Base-by-base conservation (phyloP, 2,888 invertebrate genomes). In the Volucella bombylans region DNA sequence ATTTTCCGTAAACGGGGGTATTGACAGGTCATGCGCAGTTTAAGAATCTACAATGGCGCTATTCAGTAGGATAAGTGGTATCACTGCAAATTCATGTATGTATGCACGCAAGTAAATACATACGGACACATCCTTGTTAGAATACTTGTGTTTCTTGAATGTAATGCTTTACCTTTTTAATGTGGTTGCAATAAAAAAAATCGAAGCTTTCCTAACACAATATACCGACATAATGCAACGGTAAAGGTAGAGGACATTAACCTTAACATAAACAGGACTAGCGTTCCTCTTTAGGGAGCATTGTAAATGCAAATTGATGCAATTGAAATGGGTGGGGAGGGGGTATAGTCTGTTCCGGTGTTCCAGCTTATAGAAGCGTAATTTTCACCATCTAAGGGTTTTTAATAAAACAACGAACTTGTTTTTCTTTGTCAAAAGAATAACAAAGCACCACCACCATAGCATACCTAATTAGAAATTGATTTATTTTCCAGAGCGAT, bases 281-380 rank as follows among this genome's bases (percentile, higher is more conserved):
- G 31, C 6, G 0, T 6, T 6, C 6, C 31, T 31, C 31, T 4
- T 14, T 23, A 38, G 45, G 39, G 31, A 65, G 59, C 65, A 79
- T 72, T 79, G 50, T 65, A 65, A 72, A 79, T 79, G 71, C 47
- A 79, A 72, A 79, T 72, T 79, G 65, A 79, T 79, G 72, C 65
- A 72, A 72, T 71, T 65, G 57, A 65, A 65, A 72, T 65, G 57
- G 57, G n/a, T n/a, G n/a, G n/a, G n/a, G n/a, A n/a, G n/a, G 39
- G 59, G 64, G 59, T 45, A 31, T 11, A 15, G n/a, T 62, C 18
- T 59, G 31, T 31, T 31, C 31, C 31, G 31, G 31, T 71, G 65
- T 79, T 52, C 67, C 9, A 49, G 41, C 61, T 67, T 39, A 72
- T 39, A 14, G 79, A 67, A 72, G 61, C 41, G 67, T 43, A 67